Conservation (phyloP, 2,888 invertebrate genomes). For the Artemia sinica region DNA sequence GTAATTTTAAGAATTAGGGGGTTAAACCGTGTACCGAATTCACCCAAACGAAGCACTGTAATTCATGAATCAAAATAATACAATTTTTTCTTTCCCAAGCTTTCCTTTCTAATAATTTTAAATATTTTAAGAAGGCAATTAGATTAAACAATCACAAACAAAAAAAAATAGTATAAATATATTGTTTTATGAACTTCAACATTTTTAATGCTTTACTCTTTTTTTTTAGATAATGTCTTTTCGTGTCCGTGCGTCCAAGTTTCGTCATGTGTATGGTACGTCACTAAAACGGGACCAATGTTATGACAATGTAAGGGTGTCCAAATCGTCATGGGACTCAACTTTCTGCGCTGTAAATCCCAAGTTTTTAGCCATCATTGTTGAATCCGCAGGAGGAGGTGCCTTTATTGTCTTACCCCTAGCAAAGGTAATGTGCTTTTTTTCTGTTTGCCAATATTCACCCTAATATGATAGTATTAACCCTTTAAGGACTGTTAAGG, state of each 20-base stretch:
- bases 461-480: too few relatives aligned
- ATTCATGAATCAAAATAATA: too few relatives aligned
- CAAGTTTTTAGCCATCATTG: conserved; percentile 89
- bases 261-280: conserved; percentile 87
- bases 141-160: too few relatives aligned
- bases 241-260: conserved; percentile 91
- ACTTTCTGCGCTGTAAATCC: conserved; percentile 97
- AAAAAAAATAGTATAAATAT: too few relatives aligned
- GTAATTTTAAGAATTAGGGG: too few relatives aligned
- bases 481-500: conserved; percentile 83
- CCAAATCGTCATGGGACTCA: conserved; percentile 94
- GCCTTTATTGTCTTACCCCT: conserved; percentile 86
- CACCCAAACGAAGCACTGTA: too few relatives aligned
- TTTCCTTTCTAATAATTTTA: too few relatives aligned
- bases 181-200: too few relatives aligned
- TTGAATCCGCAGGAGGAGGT: conserved; percentile 88
- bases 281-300: conserved; percentile 86
- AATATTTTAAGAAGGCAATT: too few relatives aligned
- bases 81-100: too few relatives aligned
- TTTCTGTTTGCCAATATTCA: not conserved
- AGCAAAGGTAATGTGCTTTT: conserved; percentile 50
- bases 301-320: conserved; percentile 90
- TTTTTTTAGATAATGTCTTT: conserved; percentile 53
- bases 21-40: too few relatives aligned
- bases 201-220: not conserved